phyloP scores from a whole-genome alignment of 2,797 vertebrate genomes.

The Serranus cabrilla region DNA sequence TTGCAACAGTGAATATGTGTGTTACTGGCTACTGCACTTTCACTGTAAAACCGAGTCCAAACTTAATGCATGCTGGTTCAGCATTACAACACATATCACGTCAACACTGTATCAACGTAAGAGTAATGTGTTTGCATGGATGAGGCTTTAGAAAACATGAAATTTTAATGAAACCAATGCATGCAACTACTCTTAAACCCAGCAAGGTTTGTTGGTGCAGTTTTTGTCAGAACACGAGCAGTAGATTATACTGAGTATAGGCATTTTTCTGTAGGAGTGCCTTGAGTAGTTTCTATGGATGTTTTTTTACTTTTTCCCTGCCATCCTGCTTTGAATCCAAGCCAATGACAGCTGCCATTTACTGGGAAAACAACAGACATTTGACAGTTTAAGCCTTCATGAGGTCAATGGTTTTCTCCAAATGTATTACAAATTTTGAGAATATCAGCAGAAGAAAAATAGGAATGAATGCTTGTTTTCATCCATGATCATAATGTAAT shows the following conservation, averaged over 20 bases:
- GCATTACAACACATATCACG: not conserved
- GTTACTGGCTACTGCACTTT: constrained; percentile 8
- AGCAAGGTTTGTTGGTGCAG: not conserved
- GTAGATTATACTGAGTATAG: not conserved
- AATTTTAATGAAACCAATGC: constrained; percentile 41
- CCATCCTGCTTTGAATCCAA: not conserved
- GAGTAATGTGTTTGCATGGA: constrained; percentile 13
- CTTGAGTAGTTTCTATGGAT: not conserved
- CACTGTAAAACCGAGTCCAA: not conserved
- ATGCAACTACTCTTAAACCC: constrained; percentile 3
- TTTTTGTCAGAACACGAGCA: not conserved
- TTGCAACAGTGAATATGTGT: not conserved
- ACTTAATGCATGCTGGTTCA: constrained; percentile 18
- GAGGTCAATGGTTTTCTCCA: not conserved
- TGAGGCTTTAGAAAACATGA: constrained; percentile 28
- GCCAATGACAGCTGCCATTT: not conserved
- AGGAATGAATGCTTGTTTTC: no score
- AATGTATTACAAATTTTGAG: no score
- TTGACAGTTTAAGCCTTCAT: not conserved
- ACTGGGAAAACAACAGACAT: not conserved
- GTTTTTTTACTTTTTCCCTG: not conserved
- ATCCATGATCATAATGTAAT: no score
- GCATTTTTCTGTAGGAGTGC: not conserved
- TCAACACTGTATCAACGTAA: not conserved
- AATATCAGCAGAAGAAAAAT: no score